These are phyloP conservation scores for Zeus faber DNA, from an alignment of 2,113 vertebrate species.

Conservation along the genomic window DNA sequence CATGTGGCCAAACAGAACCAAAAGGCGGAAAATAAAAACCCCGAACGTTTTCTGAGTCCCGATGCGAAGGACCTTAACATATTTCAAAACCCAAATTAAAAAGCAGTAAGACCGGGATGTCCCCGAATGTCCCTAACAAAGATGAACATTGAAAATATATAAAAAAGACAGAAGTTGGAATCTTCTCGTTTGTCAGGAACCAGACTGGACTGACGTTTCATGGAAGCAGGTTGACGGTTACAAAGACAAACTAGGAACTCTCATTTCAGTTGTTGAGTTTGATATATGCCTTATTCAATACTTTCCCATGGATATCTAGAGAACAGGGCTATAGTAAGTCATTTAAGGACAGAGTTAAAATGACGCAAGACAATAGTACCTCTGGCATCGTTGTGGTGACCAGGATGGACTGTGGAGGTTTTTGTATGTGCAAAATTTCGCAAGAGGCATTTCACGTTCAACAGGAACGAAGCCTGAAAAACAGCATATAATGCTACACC, in stretches of 20 bases:
- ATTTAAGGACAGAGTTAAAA: slow-evolving; percentile 13
- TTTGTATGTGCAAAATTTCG: slow-evolving; percentile 72
- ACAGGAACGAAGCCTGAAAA: slow-evolving; percentile 43
- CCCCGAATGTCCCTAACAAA: no score
- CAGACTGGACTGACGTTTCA: no score
- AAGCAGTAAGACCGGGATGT: no score
- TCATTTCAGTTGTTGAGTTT: no score
- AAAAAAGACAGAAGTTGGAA: no score
- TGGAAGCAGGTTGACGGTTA: no score
- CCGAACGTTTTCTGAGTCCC: no score
- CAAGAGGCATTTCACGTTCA: slow-evolving; percentile 69
- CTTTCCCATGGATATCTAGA: neutral
- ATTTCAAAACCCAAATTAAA: no score
- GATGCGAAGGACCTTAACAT: no score
- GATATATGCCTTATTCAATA: neutral
- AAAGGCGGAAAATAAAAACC: neutral
- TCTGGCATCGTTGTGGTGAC: slow-evolving; percentile 2
- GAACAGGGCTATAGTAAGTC: neutral
- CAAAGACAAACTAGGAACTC: no score
- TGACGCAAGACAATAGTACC: slow-evolving; percentile 4
- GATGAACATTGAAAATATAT: no score
- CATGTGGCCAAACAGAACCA: neutral
- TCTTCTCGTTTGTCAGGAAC: no score
- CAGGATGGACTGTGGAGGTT: slow-evolving; percentile 29
- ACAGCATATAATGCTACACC: slow-evolving; percentile 52